Evolutionary conservation across 2,888 invertebrate genomes (phyloP).

Genomic region (Cantharis rufa): DNA sequence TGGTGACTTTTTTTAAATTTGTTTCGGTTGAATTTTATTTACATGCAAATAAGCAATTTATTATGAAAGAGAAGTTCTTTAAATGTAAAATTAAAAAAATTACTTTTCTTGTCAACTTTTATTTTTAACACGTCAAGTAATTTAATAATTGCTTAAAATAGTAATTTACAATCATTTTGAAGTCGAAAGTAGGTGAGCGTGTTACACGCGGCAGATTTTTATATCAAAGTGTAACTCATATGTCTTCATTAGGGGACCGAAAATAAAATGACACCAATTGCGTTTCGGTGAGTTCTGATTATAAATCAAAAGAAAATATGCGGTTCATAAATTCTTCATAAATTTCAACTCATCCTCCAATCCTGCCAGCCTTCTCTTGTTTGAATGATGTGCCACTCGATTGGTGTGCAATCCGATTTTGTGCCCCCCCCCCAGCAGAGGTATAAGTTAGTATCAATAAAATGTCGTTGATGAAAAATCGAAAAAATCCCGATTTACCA

Average conservation of each 20-base stretch:
- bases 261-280: background rate
- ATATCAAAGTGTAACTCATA: background rate
- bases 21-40: background rate
- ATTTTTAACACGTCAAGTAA: constrained; percentile 1
- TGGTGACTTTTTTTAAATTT: background rate
- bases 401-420: too few relatives aligned
- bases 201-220: background rate
- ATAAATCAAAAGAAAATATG: background rate
- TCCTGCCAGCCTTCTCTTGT: too few relatives aligned
- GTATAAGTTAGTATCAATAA: too few relatives aligned
- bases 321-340: background rate
- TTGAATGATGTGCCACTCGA: too few relatives aligned
- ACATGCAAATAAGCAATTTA: background rate
- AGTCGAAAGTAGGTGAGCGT: background rate
- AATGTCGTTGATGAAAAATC: too few relatives aligned
- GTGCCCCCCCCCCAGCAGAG: too few relatives aligned
- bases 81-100: background rate
- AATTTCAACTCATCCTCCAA: background rate
- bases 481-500: too few relatives aligned
- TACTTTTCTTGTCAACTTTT: background rate
- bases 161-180: background rate
- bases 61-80: background rate
- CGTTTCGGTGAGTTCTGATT: background rate
- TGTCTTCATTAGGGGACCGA: background rate
- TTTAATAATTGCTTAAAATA: constrained; percentile 1